Conservation (phyloP, 2,113 vertebrate genomes). For the Lepus timidus region DNA sequence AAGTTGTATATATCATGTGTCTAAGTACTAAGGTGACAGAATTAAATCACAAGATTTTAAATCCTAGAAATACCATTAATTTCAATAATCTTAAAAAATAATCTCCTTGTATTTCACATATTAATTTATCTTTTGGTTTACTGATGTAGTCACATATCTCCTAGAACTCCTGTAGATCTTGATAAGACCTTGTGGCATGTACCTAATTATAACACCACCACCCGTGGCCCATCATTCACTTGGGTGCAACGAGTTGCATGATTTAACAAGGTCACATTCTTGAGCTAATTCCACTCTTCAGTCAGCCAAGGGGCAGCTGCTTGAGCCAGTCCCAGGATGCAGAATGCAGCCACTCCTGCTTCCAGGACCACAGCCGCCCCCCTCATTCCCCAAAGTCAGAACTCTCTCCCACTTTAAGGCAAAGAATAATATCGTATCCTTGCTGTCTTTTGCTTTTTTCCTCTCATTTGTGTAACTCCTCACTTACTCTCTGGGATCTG, state of each 20-base stretch:
- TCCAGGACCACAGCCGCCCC: background rate
- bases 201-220: conserved; percentile 67
- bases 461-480: background rate
- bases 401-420: background rate
- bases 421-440: background rate
- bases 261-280: conserved; percentile 68
- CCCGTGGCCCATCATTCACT: background rate
- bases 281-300: conserved; percentile 45
- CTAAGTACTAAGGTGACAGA: background rate
- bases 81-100: conserved; percentile 16
- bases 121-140: background rate
- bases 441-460: background rate
- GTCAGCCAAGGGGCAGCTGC: conserved; percentile 62
- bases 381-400: background rate
- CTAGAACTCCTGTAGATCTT: background rate
- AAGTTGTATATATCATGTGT: background rate
- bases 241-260: conserved; percentile 34
- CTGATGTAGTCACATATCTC: background rate
- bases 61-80: background rate
- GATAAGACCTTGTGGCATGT: conserved; percentile 31
- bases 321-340: background rate
- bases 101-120: background rate
- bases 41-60: background rate
- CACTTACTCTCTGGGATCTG: background rate
- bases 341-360: conserved; percentile 1